A percentile compares a stretch with the other conserved stretches of the same genome.
Conservation (phyloP, 2,113 vertebrate species). For the Ranitomeya variabilis region DNA sequence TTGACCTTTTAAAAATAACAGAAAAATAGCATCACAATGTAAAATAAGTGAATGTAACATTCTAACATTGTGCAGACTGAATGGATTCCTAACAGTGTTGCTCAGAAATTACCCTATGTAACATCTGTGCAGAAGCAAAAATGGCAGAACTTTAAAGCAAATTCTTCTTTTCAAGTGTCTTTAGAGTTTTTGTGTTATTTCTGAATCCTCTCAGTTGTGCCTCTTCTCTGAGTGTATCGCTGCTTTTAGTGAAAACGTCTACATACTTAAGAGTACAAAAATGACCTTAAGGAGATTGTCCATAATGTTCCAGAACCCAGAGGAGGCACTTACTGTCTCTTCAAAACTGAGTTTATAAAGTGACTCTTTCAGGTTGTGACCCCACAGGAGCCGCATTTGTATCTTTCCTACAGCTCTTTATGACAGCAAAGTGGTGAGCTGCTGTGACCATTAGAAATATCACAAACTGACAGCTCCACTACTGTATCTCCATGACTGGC, state of each 20-base stretch:
- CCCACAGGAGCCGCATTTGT: neutral
- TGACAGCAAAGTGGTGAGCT: neutral
- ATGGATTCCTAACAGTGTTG: neutral
- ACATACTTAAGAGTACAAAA: neutral
- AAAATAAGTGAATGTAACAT: too few species aligned
- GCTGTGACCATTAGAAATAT: neutral
- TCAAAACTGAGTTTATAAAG: conserved; percentile 15
- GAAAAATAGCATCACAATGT: too few species aligned
- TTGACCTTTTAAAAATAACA: too few species aligned
- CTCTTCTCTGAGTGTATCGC: neutral
- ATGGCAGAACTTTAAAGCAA: neutral
- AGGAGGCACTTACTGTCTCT: conserved; percentile 29
- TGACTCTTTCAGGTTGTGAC: conserved; percentile 20
- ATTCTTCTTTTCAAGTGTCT: neutral
- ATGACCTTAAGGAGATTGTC: conserved; percentile 30
- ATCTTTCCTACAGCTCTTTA: neutral
- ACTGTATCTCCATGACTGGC: neutral
- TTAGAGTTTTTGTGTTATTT: neutral
- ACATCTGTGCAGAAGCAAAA: neutral
- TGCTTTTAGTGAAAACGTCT: neutral
- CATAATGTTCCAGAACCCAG: conserved; percentile 11
- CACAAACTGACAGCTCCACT: neutral
- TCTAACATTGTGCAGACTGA: neutral
- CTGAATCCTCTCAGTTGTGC: neutral
- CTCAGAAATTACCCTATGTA: too few species aligned